phyloP scores from a whole-genome alignment of 2,888 invertebrate species.

The Drosophila neonasuta region DNA sequence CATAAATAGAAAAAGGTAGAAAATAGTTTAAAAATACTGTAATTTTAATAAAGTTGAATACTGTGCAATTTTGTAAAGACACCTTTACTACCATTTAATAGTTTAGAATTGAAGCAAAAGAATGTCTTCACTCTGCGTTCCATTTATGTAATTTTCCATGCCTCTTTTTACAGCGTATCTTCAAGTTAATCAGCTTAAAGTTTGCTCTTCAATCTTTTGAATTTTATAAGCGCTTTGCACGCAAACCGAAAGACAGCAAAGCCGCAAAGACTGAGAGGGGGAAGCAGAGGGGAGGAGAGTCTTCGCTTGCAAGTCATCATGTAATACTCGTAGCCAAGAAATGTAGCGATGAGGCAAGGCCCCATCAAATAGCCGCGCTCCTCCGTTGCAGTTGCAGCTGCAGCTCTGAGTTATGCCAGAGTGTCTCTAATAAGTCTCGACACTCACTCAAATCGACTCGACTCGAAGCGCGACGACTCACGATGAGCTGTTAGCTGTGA shows the following conservation, averaged over 20 bases:
- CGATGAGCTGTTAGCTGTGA: conserved; percentile 4
- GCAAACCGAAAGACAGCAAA: conserved; percentile 42
- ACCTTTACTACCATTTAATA: no score
- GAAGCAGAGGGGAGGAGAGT: not conserved
- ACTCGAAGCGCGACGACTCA: not conserved
- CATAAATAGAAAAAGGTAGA: no score
- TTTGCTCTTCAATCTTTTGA: conserved; percentile 7
- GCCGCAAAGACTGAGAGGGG: not conserved
- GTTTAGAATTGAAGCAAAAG: not conserved
- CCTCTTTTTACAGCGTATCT: conserved; percentile 23
- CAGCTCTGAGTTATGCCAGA: conserved; percentile 50
- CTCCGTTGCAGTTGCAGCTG: conserved; percentile 1
- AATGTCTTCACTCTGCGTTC: not conserved
- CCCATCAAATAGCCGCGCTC: not conserved
- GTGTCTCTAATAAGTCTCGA: conserved; percentile 52
- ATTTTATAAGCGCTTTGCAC: conserved; percentile 60
- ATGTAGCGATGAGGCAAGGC: conserved; percentile 70
- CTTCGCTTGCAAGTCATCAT: conserved; percentile 55
- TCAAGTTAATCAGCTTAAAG: not conserved
- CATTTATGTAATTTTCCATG: not conserved
- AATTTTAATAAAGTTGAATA: no score
- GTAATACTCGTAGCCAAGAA: conserved; percentile 62
- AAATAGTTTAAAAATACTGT: no score
- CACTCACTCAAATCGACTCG: conserved; percentile 7
- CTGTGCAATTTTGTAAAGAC: no score